A percentile compares a stretch with the other conserved stretches of the same genome.
Evolutionary conservation across 2,888 invertebrate genomes (phyloP).

Genomic region (Phytoseiulus persimilis): DNA sequence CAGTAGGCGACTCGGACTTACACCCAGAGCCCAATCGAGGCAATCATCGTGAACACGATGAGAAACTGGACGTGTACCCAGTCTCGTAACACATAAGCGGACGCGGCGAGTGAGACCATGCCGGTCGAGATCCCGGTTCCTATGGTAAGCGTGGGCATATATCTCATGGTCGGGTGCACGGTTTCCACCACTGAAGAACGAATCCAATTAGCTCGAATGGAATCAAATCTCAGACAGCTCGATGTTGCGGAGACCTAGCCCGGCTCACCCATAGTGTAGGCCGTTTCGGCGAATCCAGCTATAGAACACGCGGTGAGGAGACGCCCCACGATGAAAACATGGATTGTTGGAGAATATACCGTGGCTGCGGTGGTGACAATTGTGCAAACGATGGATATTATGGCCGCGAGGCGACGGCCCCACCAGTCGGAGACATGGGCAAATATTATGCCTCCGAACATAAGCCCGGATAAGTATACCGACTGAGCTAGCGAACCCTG

Average conservation of each 20-base stretch:
- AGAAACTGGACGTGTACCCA: not conserved
- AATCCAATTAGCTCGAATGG: not conserved
- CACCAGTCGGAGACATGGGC: constrained; percentile 34
- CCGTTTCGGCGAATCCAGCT: constrained; percentile 9
- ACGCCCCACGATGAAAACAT: constrained; percentile 13
- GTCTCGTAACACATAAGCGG: not conserved
- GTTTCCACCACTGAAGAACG: constrained; percentile 15
- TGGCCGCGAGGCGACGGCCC: not conserved
- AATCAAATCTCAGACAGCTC: not conserved
- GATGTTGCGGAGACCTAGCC: not conserved
- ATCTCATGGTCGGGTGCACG: not conserved
- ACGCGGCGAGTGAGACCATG: not conserved
- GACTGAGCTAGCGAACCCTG: constrained; percentile 23
- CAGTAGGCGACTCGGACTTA: not conserved
- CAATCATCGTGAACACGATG: not conserved
- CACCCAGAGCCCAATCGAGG: not conserved
- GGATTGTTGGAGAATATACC: not conserved
- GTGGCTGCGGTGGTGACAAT: not conserved
- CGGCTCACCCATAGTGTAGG: constrained; percentile 12
- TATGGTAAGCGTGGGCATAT: constrained; percentile 17
- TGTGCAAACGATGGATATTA: not conserved
- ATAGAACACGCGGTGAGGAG: not conserved
- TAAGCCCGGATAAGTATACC: not conserved
- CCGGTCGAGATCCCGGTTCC: constrained; percentile 25
- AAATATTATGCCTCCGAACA: constrained; percentile 6